Evolutionary conservation across 2,797 vertebrate species (phyloP).

Genomic region (Coregonus suidteri): DNA sequence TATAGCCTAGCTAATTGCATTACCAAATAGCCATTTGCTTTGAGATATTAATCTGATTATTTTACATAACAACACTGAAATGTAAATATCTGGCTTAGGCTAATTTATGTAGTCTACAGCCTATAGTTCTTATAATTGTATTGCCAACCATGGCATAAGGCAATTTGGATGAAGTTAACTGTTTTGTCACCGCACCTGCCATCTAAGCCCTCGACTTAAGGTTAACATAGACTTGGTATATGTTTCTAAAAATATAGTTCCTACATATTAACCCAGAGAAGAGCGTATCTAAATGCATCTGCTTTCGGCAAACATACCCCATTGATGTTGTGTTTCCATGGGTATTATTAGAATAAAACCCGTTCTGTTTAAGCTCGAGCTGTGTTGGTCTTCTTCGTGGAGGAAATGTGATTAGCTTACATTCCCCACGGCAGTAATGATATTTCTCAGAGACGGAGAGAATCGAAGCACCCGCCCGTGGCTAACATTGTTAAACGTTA

Average conservation of each 20-base stretch:
- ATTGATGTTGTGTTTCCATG: background rate
- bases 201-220: background rate
- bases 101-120: background rate
- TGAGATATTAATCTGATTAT: background rate
- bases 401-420: constrained; percentile 58
- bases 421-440: constrained; percentile 40
- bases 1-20: background rate
- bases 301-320: background rate
- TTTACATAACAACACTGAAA: background rate
- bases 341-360: constrained; percentile 33
- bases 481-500: constrained; percentile 57
- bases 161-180: background rate
- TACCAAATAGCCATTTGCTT: background rate
- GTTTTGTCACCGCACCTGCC: constrained; percentile 12
- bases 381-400: constrained; percentile 42
- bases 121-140: background rate
- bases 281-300: constrained; percentile 14
- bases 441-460: constrained; percentile 37
- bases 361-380: constrained; percentile 40
- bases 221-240: background rate
- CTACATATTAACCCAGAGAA: constrained; percentile 3
- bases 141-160: background rate
- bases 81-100: background rate
- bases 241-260: background rate
- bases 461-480: constrained; percentile 42